Evolutionary conservation across 2,113 vertebrate genomes (phyloP), one percentile per base, ranked within the genome.

Genomic region (Mobula birostris): DNA sequence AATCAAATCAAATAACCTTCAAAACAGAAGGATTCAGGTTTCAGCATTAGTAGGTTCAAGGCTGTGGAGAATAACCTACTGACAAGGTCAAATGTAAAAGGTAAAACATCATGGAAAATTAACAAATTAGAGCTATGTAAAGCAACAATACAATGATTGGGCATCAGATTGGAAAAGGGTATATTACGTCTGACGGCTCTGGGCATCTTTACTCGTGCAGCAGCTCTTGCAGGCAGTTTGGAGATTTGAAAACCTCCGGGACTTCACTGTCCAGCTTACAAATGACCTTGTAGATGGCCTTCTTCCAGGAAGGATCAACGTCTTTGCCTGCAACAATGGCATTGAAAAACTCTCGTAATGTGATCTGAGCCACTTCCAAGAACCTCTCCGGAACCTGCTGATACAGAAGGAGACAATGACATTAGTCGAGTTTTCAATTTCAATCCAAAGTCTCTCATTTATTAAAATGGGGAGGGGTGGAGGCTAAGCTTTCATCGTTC

Each of bases 251-350:
- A 97, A 99, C 97, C 96, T 99, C 99, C 11, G 99, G 99, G 95
- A 99, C 98, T 96, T 99, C 99, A 95, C 98, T 98, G 97, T 99
- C 99, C 97, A 99, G 97, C 97, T 99, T 99, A 97, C 98, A 99
- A 98, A 99, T 99, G 97, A 99, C 98, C 97, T 99, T 99, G 97
- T 99, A 99, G 96, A 99, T 99, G 97, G 99, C 99, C 98, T 99
- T 99, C 97, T 99, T 99, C 99, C 99, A 99, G 96, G 99, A 99
- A 95, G 99, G 99, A 98, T 99, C 99, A 96, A 98, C 98, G 95
- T 99, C 99, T 98, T 99, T 99, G 96, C 98, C 98, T 79, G 98
- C 98, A 96, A 99, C 98, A 95, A 99, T 99, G 98, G 99, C 99
- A 95, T 99, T 99, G 97, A 99, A 99, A 97, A 99, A 99, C 97